Evolutionary conservation across 2,797 vertebrate genomes (phyloP), one percentile per base, ranked within the genome.

Genomic region (Enteromius radiatus): DNA sequence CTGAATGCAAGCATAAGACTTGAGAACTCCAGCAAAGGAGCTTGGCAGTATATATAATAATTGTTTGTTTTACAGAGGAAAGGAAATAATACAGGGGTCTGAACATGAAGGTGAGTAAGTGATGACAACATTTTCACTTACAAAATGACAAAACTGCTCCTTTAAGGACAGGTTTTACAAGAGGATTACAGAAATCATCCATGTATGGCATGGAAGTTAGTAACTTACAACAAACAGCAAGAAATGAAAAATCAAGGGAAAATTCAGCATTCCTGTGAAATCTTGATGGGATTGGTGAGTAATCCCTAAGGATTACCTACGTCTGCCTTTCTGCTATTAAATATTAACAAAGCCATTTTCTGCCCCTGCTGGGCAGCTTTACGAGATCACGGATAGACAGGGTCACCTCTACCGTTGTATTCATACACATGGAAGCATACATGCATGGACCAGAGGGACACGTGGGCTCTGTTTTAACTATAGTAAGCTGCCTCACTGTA

Each of bases 261-360:
- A 9, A 73, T 28, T 38, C 11, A 6, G n/a, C 6, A 67, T 75
- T 49, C 41, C 14, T 26, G n/a, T 41, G 52, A 65, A 86, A 67
- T 65, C 17, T 45, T 71, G 73, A 59, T 23, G 41, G 65, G 52
- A 84, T 71, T 7, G n/a, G 33, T 9, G 19, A 43, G 52, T 75
- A 76, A 87, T 54, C 85, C 84, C 85, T 1, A 68, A 77, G 88
- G 76, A 73, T 83, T 82, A 84, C n/a, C n/a, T n/a, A 87, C 78
- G 84, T 86, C 88, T 90, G 86, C 90, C 89, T 88, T 88, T 85
- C 76, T 76, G 76, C 88, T 88, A 92, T 94, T 92, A 93, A 92
- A 94, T 93, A 93, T 93, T 92, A 92, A 93, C 85, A 77, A 68
- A 80, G 76, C 84, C 90, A 91, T 88, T 89, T 86, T 71, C 75